Evolutionary conservation across 2,888 invertebrate species (phyloP), one percentile per base, ranked within the genome.

Genomic region (Lithophane semibrunnea): DNA sequence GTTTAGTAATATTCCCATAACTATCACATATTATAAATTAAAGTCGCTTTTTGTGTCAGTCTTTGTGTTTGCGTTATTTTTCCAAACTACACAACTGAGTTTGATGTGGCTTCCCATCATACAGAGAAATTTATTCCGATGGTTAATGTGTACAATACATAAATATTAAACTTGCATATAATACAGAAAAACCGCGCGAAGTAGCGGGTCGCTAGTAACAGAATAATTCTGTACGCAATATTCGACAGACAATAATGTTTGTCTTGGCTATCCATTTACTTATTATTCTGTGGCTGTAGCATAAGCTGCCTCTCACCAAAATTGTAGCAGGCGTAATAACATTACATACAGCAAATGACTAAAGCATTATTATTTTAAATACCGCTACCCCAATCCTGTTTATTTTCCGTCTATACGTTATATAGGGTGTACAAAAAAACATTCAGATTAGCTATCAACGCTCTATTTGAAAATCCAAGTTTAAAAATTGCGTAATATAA

Each of bases 351-450:
- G 65, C 65, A 77, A 69, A 78, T 84, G 58, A 82, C 75, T 75
- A 63, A 78, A 66, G 63, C 65, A 85, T 78, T 82, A 86, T 85
- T 79, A 82, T 85, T 87, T 84, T 84, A 82, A 85, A 86, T 79
- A 83, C 80, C 72, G 60, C 73, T 76, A 75, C 73, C 67, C 69
- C 58, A 63, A 49, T 52, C 64, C 49, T 84, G 75, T 74, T 75
- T 80, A 82, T 75, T 80, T 77, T 76, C 75, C 74, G 54, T 73
- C 72, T 77, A 65, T 56, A 60, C 52, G 12, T 37, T 68, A 29
- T 63, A 84, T 42, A 80, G 68, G 64, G 0, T 82, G 82, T 74
- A 18, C 0, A 49, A 18, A 69, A 56, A 52, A 9, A 24, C 3
- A 49, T 12, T 37, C 8, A 47, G 21, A 21, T 77, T 77, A 64